Evolutionary conservation across 2,113 vertebrate species (phyloP).

Genomic region (Ascaphus truei): DNA sequence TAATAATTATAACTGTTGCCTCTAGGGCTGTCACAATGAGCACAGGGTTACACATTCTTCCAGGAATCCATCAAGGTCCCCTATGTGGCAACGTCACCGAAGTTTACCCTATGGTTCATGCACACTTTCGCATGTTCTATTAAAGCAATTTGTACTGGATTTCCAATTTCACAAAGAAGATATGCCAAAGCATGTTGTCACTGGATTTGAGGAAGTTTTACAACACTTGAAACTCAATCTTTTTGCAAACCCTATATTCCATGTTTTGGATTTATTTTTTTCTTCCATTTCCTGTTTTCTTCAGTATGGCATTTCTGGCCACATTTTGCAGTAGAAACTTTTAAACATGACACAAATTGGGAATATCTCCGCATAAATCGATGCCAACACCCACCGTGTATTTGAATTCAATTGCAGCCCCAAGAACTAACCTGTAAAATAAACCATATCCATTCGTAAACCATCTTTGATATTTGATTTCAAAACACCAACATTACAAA

Average conservation of each 20-base stretch:
- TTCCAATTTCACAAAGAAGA: too few relatives aligned
- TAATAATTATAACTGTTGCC: background rate
- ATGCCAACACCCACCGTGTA: slow-evolving; percentile 16
- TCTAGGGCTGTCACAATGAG: too few relatives aligned
- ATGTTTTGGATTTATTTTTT: background rate
- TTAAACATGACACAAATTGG: slow-evolving; percentile 29
- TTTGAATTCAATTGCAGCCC: slow-evolving; percentile 18
- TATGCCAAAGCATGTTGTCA: too few relatives aligned
- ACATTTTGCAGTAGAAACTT: slow-evolving; percentile 1
- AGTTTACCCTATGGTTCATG: too few relatives aligned
- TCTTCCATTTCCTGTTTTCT: background rate
- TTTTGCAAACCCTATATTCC: too few relatives aligned
- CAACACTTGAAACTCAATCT: too few relatives aligned
- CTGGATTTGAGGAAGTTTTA: too few relatives aligned
- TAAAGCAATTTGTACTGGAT: too few relatives aligned
- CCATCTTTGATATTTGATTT: background rate
- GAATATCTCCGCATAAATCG: slow-evolving; percentile 31
- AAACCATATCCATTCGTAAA: background rate
- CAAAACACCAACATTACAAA: background rate
- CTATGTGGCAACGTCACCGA: too few relatives aligned
- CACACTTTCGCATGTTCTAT: too few relatives aligned
- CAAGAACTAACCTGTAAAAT: background rate
- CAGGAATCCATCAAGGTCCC: too few relatives aligned
- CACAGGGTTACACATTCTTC: too few relatives aligned
- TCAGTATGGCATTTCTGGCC: background rate